Base-by-base conservation (phyloP, 2,888 invertebrate species). In the Phengaris arion region DNA sequence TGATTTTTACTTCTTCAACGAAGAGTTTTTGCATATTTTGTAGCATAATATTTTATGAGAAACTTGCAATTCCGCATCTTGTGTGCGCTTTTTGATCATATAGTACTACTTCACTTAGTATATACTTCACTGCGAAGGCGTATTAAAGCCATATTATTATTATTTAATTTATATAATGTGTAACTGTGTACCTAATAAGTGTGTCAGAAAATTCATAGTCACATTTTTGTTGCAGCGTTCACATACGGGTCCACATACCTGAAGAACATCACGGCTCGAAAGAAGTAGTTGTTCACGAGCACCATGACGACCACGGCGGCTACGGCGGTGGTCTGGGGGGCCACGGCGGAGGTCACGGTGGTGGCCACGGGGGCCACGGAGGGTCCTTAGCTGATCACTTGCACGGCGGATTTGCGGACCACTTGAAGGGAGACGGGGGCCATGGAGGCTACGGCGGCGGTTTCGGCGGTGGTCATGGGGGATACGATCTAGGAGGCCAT, bases 231-330 rank as follows among this genome's bases (percentile, higher is more conserved):
- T 92, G 35, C 89, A 94, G 94, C 83, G 94, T 94, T 75, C 94
- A 94, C 82, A 94, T 94, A 81, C 90, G 94, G 79, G 92, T 94
- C 48, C 94, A 94, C 81, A 87, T 94, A 83, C 94, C 94, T 79
- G 94, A 94, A 81, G 83, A 88, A 76, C 91, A 93, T 80, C 91
- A 93, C 79, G 88, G 89, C 9, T 84, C 91, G 0, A 93, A 94
- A 81, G 93, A 94, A 83, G 89, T 92, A 72, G 85, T 94, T 75
- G 85, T 92, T 74, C 92, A 92, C 75, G 91, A 91, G 78, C 86
- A 89, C 74, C 87, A 90, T 78, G 87, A 88, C 15, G 86, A 87
- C 13, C 85, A 87, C 76, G 88, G 64, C 35, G 64, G 64, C 35
- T 45, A 83, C 6, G 81, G 83, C 6, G 83, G 84, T 8, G 83